Percentiles rank a stretch among this genome's conserved stretches.
Conservation (phyloP, 2,113 vertebrate species). For the Oxygymnocypris stewartii region DNA sequence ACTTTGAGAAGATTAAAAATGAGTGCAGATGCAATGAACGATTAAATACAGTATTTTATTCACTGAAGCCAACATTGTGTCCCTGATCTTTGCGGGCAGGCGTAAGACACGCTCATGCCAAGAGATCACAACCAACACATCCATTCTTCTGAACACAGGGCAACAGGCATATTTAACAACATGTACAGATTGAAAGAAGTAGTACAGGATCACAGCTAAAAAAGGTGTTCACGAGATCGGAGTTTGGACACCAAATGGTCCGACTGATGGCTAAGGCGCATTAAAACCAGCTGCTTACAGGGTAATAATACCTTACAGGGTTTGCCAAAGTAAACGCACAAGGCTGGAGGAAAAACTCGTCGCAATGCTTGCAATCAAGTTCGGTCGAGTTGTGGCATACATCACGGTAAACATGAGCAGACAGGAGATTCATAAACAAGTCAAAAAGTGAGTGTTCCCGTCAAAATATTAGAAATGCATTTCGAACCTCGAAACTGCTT, state of each 20-base stretch:
- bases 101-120: slow-evolving; percentile 62
- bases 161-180: slow-evolving; percentile 79
- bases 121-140: slow-evolving; percentile 57
- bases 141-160: slow-evolving; percentile 77
- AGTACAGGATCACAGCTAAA: slow-evolving; percentile 84
- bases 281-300: slow-evolving; percentile 44
- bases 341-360: neutral
- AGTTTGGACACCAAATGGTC: slow-evolving; percentile 49
- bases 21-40: slow-evolving; percentile 19
- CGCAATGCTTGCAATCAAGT: neutral
- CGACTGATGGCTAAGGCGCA: slow-evolving; percentile 58
- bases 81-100: slow-evolving; percentile 48
- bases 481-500: neutral
- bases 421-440: neutral
- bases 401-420: slow-evolving; percentile 17
- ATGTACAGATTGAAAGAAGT: slow-evolving; percentile 85
- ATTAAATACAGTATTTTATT: slow-evolving; percentile 69
- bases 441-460: slow-evolving; percentile 22
- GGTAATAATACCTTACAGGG: slow-evolving; percentile 27
- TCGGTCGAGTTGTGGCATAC: neutral
- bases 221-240: slow-evolving; percentile 66
- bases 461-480: slow-evolving; percentile 8
- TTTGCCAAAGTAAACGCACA: neutral
- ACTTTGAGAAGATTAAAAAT: neutral
- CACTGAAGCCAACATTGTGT: slow-evolving; percentile 61